Evolutionary conservation across 2,888 invertebrate genomes (phyloP).

Genomic region (Coelopa pilipes): DNA sequence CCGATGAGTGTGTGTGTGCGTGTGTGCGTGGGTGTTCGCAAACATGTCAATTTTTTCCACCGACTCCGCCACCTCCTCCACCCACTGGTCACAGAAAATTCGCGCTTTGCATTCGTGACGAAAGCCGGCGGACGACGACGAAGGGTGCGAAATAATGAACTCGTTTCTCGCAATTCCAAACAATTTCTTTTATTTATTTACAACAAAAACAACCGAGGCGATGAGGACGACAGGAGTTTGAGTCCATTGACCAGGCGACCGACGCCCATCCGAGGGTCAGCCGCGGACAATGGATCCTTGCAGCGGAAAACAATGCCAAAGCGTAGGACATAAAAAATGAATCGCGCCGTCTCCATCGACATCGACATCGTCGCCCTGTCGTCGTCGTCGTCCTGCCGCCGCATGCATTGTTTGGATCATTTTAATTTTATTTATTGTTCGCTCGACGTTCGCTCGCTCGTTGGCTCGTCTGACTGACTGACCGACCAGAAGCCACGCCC

Average conservation of each 20-base stretch:
- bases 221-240: too few species aligned
- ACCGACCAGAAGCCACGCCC: slow-evolving; percentile 47
- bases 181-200: slow-evolving; percentile 57
- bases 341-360: too few species aligned
- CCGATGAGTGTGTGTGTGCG: slow-evolving; percentile 19
- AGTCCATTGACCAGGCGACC: not conserved
- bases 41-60: slow-evolving; percentile 37
- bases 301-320: too few species aligned
- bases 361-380: too few species aligned
- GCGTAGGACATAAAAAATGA: too few species aligned
- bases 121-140: slow-evolving; percentile 29
- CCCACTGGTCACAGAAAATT: slow-evolving; percentile 52
- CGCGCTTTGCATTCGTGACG: slow-evolving; percentile 53
- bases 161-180: slow-evolving; percentile 63
- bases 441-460: slow-evolving; percentile 46
- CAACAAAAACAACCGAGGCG: slow-evolving; percentile 37
- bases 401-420: slow-evolving; percentile 64
- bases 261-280: too few species aligned
- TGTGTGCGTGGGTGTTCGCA: slow-evolving; percentile 44
- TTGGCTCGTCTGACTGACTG: too few species aligned
- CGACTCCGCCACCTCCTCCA: slow-evolving; percentile 12
- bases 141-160: slow-evolving; percentile 66
- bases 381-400: not conserved
- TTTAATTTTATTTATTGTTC: slow-evolving; percentile 68
- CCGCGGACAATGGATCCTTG: too few species aligned